phyloP scores from a whole-genome alignment of 2,113 vertebrate genomes.

The Nothobranchius furzeri region DNA sequence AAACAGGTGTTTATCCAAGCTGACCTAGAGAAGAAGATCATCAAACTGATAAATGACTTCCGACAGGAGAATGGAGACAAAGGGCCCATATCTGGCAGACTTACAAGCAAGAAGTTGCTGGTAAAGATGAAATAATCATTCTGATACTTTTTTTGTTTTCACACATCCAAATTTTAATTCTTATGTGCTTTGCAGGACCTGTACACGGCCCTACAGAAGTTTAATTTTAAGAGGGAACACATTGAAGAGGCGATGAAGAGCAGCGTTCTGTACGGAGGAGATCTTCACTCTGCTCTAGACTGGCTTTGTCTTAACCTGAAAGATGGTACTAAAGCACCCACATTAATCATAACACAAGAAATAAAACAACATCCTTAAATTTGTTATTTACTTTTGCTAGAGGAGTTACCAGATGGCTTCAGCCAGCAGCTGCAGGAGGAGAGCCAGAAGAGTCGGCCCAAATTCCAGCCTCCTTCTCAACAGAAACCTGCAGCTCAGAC shows the following conservation, averaged over 20 bases:
- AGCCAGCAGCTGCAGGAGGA: constrained; percentile 93
- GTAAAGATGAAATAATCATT: constrained; percentile 65
- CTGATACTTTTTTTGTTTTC: neutral
- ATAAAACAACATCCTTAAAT: neutral
- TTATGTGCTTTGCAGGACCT: constrained; percentile 82
- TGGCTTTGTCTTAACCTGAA: constrained; percentile 97
- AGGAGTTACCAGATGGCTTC: constrained; percentile 94
- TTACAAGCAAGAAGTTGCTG: constrained; percentile 94
- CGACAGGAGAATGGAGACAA: constrained; percentile 86
- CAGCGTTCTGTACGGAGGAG: constrained; percentile 91
- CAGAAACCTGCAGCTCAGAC: constrained; percentile 36
- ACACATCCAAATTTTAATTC: neutral
- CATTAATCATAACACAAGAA: too few species aligned
- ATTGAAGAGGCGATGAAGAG: constrained; percentile 98
- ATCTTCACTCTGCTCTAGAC: constrained; percentile 96
- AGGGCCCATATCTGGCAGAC: constrained; percentile 89
- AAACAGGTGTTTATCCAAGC: constrained; percentile 89
- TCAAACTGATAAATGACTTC: constrained; percentile 92
- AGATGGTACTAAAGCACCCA: constrained; percentile 80
- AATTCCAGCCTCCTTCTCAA: constrained; percentile 78
- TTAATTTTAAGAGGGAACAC: constrained; percentile 92
- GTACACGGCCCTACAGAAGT: constrained; percentile 91
- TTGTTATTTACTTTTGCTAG: constrained; percentile 62
- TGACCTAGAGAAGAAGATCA: constrained; percentile 91
- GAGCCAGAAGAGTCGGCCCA: constrained; percentile 84